Evolutionary conservation across 2,888 invertebrate species (phyloP).

Genomic region (Nemapogon koenigi): DNA sequence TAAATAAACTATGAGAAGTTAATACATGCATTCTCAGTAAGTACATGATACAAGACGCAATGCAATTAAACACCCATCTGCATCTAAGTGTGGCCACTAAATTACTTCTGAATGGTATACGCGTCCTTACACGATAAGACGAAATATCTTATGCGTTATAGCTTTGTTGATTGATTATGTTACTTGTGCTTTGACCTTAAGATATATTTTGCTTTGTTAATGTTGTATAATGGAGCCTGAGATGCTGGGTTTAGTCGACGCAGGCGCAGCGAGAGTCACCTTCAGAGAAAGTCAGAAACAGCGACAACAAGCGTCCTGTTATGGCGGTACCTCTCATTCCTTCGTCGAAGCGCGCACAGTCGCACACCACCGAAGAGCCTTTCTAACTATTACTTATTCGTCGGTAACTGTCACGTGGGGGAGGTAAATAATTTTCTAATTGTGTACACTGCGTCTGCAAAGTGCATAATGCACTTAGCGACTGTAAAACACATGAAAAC

Average conservation of each 20-base stretch:
- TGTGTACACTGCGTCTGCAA: too few relatives aligned
- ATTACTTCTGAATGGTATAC: neutral
- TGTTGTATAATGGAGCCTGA: neutral
- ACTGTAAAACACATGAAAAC: too few relatives aligned
- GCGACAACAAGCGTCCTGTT: slow-evolving; percentile 34
- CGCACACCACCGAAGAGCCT: slow-evolving; percentile 3
- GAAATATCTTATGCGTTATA: too few relatives aligned
- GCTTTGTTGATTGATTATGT: too few relatives aligned
- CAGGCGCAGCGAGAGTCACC: slow-evolving; percentile 20
- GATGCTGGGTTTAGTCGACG: neutral
- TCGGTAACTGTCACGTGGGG: slow-evolving; percentile 4
- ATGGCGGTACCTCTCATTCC: slow-evolving; percentile 54
- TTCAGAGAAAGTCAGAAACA: slow-evolving; percentile 39
- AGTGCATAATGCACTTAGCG: too few relatives aligned
- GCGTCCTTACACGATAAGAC: neutral
- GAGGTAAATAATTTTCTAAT: too few relatives aligned
- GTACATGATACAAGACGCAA: neutral
- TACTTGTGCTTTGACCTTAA: too few relatives aligned
- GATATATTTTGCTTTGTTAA: too few relatives aligned
- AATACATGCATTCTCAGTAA: neutral
- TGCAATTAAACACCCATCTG: slow-evolving; percentile 9
- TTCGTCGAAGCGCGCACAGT: slow-evolving; percentile 22
- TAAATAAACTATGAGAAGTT: slow-evolving; percentile 1
- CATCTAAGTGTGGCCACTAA: slow-evolving; percentile 7
- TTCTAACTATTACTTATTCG: slow-evolving; percentile 8